These are phyloP conservation scores for Gadopsis bispinosus DNA, from an alignment of 2,797 vertebrate genomes.

Conservation along the genomic window DNA sequence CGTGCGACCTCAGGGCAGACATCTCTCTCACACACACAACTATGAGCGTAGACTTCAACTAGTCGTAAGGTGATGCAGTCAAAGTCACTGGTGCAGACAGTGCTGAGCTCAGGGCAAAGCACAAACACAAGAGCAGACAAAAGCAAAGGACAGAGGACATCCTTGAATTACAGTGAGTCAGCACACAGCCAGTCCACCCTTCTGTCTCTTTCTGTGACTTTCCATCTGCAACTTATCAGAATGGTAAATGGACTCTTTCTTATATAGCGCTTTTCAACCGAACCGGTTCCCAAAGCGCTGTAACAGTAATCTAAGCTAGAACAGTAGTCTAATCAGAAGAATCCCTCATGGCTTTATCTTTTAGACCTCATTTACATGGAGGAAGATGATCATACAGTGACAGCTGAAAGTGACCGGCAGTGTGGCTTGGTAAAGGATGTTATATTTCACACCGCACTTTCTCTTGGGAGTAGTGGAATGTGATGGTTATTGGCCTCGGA, in stretches of 20 bases:
- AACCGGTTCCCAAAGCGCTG: too few species aligned
- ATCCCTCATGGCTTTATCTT: not conserved
- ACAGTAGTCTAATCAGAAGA: too few species aligned
- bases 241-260: too few species aligned
- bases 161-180: slow-evolving; percentile 52
- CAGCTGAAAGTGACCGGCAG: not conserved
- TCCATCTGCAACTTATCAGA: not conserved
- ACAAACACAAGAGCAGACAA: slow-evolving; percentile 24
- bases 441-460: too few species aligned
- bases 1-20: not conserved
- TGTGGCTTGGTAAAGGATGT: too few species aligned
- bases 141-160: slow-evolving; percentile 18
- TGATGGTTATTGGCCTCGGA: too few species aligned
- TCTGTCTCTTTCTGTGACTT: not conserved
- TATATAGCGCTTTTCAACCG: too few species aligned
- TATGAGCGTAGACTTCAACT: not conserved
- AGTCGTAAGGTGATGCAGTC: not conserved
- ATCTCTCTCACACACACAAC: not conserved
- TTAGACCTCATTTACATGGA: not conserved
- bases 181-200: slow-evolving; percentile 20
- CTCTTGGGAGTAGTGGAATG: too few species aligned
- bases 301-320: too few species aligned
- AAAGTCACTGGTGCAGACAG: slow-evolving; percentile 21
- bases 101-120: slow-evolving; percentile 33
- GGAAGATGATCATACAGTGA: not conserved